phyloP scores from a whole-genome alignment of 2,113 vertebrate genomes.

The Paradoxurus hermaphroditus region DNA sequence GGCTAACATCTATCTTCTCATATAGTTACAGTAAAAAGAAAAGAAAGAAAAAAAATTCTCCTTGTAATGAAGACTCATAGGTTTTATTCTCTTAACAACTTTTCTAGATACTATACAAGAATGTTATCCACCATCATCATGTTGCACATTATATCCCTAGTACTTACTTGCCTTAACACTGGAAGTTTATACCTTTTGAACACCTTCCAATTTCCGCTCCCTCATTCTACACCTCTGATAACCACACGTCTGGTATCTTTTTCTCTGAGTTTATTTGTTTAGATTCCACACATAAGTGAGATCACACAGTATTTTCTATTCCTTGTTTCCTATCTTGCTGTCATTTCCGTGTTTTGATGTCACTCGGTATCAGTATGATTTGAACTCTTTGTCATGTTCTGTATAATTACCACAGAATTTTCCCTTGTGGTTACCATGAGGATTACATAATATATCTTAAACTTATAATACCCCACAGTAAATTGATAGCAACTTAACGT shows the following conservation, averaged over 20 bases:
- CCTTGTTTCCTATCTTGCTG: neutral
- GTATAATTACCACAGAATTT: neutral
- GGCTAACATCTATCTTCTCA: neutral
- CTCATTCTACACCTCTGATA: neutral
- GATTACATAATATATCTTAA: neutral
- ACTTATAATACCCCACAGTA: neutral
- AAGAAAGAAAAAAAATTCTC: neutral
- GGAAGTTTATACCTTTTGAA: neutral
- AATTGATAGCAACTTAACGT: neutral
- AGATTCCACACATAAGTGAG: neutral
- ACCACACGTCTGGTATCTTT: neutral
- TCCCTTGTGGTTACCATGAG: neutral
- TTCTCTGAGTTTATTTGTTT: neutral
- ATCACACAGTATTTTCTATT: neutral
- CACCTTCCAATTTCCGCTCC: neutral
- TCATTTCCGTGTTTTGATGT: neutral
- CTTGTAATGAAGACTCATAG: neutral
- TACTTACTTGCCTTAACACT: neutral
- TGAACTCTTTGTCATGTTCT: neutral
- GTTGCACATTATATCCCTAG: neutral
- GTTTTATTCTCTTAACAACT: neutral
- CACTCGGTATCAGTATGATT: neutral
- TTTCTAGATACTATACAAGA: neutral
- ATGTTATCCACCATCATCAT: neutral
- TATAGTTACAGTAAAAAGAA: neutral